Base-by-base conservation (phyloP, 1,140 invertebrate species). In the Brachionus koreanus region DNA sequence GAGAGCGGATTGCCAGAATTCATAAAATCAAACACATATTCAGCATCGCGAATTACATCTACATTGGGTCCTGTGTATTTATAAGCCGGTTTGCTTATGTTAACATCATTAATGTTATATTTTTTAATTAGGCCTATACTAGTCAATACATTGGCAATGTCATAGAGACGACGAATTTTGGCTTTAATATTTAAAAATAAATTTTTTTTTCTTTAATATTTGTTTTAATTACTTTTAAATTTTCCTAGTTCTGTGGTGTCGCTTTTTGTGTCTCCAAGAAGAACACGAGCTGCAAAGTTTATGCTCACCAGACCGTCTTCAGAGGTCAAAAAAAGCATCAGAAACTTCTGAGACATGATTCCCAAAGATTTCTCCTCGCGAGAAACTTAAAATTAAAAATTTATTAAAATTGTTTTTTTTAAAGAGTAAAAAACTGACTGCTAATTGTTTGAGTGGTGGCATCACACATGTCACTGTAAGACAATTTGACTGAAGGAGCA, bases 101-200 rank as follows among this genome's bases (percentile, higher is more conserved):
- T 88, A 37, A 87, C 85, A 76, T 89, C 89, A 25, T 87, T 88
- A 13, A 88, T 86, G 77, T 90, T 90, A 49, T 92, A 90, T 86
- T 92, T 92, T 85, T 90, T 88, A 83, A 93, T 92, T 63, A 93
- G 88, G 82, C 90, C 90, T 83, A 93, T 90, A 82, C 92, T 92
- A 82, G 91, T 91, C 81, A 93, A 88, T 74, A 93, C 92, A 88
- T 93, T 93, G 37, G 92, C 92, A 85, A 93, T 92, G 85, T 93
- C 92, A 88, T 93, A 93, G 2, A 93, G 87, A 83, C 92, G 89
- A 82, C 92, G 89, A 63, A 92, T 91, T 90, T 92, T 92, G 37
- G 92, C 89, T 90, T 84, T 72, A 85, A 86, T 19, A 57, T 69
- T 43, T 83, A 76, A 65, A 65, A 13, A 33, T 13, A 35, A 63